A percentile compares a stretch with the other conserved stretches of the same genome.
These are phyloP conservation scores for Mus caroli DNA, from an alignment of 2,797 vertebrate species.

Conservation along the genomic window DNA sequence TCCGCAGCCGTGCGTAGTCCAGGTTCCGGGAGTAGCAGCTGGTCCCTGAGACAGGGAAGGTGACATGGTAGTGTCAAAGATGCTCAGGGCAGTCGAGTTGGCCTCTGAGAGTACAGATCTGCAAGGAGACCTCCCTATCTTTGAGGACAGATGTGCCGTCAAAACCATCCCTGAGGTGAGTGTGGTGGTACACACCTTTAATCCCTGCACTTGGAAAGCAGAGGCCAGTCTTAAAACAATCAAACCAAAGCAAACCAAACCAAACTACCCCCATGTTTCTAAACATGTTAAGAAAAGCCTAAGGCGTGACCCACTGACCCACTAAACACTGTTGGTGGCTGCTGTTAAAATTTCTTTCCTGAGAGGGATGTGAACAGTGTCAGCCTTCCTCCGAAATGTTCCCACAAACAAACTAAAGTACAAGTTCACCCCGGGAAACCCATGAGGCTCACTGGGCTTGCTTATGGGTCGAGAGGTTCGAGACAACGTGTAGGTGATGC, in stretches of 20 bases:
- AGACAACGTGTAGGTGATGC: background rate
- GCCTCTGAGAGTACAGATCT: background rate
- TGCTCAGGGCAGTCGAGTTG: background rate
- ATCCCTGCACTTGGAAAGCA: background rate
- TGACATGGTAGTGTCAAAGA: background rate
- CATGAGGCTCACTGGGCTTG: background rate
- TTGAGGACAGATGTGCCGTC: background rate
- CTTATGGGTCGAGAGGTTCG: background rate
- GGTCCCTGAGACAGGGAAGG: conserved; percentile 88
- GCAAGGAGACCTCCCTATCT: background rate
- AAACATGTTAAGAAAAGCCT: background rate
- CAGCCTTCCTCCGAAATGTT: background rate
- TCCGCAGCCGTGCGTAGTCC: conserved; percentile 94
- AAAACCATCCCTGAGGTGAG: background rate
- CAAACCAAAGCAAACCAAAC: background rate
- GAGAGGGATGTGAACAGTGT: background rate
- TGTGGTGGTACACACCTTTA: background rate
- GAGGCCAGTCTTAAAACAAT: background rate
- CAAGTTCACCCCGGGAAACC: background rate
- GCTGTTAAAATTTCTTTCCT: background rate
- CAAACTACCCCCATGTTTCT: background rate
- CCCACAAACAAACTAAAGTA: background rate
- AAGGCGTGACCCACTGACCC: background rate
- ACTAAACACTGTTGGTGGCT: background rate
- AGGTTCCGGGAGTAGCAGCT: conserved; percentile 98